Base-by-base conservation (phyloP, 2,797 vertebrate genomes). In the Onychomys leucogaster region DNA sequence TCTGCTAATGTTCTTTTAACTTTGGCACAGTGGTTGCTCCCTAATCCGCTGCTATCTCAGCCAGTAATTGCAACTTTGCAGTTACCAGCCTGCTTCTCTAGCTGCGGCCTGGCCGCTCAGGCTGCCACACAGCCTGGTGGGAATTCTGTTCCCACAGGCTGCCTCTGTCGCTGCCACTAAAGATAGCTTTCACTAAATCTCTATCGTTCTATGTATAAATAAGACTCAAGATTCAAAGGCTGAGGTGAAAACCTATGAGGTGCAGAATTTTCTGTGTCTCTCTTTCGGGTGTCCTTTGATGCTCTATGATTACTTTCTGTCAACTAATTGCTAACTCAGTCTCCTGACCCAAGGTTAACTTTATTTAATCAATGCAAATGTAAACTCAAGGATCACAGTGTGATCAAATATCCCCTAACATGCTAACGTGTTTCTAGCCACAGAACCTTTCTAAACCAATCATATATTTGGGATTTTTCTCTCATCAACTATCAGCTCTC, bases 401-500 rank as follows among this genome's bases (percentile, higher is more conserved):
- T 23, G 21, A 21, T 73, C 19, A 0, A 41, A 41, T 10, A 23
- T 73, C 71, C 37, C 10, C 71, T 21, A 73, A 23, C 71, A 25
- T 32, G 73, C 41, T 67, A 67, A 52, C 43, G 61, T 73, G 41
- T 73, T 81, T 71, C 76, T 81, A 71, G 32, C 65, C 41, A 88
- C 43, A 52, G 43, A 89, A 94, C 75, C 61, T 63, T 71, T 93
- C 91, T 37, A 67, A 59, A 49, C 52, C 63, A 88, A 88, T 52
- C 83, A 67, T 34, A 80, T 71, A 19, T 32, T 16, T 80, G 10
- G 16, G 16, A 5, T 46, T 83, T 81, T 69, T 23, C 32, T 80
- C 41, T 25, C 25, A 71, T 67, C 52, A 81, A n/a, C 23, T 71
- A 71, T 17, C 34, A 73, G 52, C 69, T 37, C 46, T 65, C 86